Percentiles rank a stretch among this genome's conserved stretches.
Evolutionary conservation across 2,113 vertebrate genomes (phyloP).

Genomic region (Pipa parva): DNA sequence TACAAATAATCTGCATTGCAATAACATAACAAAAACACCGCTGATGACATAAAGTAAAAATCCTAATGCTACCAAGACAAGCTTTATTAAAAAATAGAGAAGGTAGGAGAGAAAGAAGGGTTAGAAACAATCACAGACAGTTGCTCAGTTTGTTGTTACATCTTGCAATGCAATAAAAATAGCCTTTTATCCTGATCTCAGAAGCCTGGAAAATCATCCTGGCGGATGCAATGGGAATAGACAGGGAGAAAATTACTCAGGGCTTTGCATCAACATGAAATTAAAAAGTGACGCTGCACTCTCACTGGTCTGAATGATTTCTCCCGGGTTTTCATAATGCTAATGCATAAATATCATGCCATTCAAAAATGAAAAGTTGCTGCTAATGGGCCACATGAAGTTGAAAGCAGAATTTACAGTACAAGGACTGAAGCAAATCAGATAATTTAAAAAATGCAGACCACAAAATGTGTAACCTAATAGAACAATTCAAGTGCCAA

Average conservation of each 20-base stretch:
- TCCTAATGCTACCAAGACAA: constrained; percentile 13
- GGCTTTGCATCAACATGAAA: constrained; percentile 33
- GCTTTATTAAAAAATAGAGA: constrained; percentile 12
- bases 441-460: background rate
- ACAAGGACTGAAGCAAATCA: background rate
- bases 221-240: constrained; percentile 50
- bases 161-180: constrained; percentile 19
- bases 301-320: constrained; percentile 4
- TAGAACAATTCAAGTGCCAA: background rate
- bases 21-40: constrained; percentile 22
- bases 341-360: constrained; percentile 12
- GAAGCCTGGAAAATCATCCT: constrained; percentile 41
- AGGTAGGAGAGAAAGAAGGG: background rate
- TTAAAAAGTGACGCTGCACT: constrained; percentile 17
- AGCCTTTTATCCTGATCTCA: constrained; percentile 41
- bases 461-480: background rate
- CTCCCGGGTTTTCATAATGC: constrained; percentile 39
- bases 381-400: background rate
- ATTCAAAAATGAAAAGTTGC: background rate
- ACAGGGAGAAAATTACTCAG: constrained; percentile 46
- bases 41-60: background rate
- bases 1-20: background rate
- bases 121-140: background rate
- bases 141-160: constrained; percentile 13
- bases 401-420: background rate